Base-by-base conservation (phyloP, 2,888 invertebrate species). In the Cephus spinipes region DNA sequence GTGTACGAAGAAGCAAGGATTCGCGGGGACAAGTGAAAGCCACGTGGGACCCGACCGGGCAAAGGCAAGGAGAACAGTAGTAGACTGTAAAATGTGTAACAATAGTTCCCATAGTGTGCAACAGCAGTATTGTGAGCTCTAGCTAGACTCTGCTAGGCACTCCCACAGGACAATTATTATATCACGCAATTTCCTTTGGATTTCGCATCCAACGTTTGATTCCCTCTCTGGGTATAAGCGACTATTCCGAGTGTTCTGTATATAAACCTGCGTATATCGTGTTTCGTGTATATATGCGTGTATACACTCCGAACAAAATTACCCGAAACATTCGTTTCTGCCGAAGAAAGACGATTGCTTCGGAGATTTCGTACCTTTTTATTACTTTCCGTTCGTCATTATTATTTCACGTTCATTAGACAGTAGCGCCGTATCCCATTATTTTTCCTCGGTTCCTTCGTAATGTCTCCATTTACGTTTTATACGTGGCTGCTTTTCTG, bases 1-100 rank as follows among this genome's bases (percentile, higher is more conserved):
- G 33, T 33, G 4, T n/a, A 33, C 11, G 69, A 69, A 33, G 32
- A 34, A 31, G 32, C 12, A 34, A 71, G 68, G 73, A 83, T 85
- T 84, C 81, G 82, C 85, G 88, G 88, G 85, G 90, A 91, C 90
- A 89, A 90, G 91, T 91, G 91, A 91, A 91, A 91, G 91, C 88
- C 85, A 73, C 74, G 79, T 76, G 34, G 76, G 76, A 76, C 34
- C 74, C 15, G 76, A 55, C 11, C 11, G 15, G 76, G 30, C 73
- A 30, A 23, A 81, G 77, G 74, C 73, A 85, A 85, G 84, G 88
- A 89, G 88, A 87, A 88, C 86, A 86, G 79, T 81, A 83, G 88
- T 85, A 88, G 88, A 88, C 90, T 90, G 90, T 91, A 91, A 90
- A 91, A 91, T 91, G 88, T 91, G 90, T 91, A 91, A 91, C 91